phyloP scores from a whole-genome alignment of 2,113 vertebrate genomes.

The Otis tarda region DNA sequence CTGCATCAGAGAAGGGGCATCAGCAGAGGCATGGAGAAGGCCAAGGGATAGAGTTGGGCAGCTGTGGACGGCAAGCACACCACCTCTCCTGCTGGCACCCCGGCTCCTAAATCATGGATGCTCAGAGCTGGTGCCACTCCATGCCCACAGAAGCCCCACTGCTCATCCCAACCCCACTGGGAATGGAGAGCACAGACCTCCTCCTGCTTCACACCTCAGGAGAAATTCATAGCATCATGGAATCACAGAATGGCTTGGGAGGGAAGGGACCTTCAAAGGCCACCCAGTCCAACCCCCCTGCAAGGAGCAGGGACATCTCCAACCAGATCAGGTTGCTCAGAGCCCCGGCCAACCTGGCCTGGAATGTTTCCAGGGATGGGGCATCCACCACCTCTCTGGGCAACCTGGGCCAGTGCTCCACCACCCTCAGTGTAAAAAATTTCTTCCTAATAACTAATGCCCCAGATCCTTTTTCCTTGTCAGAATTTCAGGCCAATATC shows the following conservation, averaged over 20 bases:
- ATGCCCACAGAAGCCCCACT: background rate
- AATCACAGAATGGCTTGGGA: too few species aligned
- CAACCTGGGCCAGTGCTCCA: too few species aligned
- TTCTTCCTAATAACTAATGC: too few species aligned
- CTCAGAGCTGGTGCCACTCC: background rate
- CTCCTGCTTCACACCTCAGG: background rate
- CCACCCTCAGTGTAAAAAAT: too few species aligned
- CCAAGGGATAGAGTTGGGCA: background rate
- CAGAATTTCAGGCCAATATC: background rate
- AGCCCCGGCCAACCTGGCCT: too few species aligned
- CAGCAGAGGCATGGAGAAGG: background rate
- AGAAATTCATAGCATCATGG: background rate
- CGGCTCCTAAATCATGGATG: background rate
- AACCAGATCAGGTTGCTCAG: too few species aligned
- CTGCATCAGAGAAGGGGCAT: background rate
- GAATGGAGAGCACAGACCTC: background rate
- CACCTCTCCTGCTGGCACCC: background rate
- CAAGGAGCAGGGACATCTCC: too few species aligned
- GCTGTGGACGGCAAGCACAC: background rate
- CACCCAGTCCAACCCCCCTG: too few species aligned
- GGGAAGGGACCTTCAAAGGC: too few species aligned
- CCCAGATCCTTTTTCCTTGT: background rate
- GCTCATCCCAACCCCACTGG: rapidly evolving
- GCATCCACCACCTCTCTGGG: too few species aligned
- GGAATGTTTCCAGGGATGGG: too few species aligned